These are phyloP conservation scores for Tympanoctomys barrerae DNA, from an alignment of 2,797 vertebrate species.

Conservation along the genomic window DNA sequence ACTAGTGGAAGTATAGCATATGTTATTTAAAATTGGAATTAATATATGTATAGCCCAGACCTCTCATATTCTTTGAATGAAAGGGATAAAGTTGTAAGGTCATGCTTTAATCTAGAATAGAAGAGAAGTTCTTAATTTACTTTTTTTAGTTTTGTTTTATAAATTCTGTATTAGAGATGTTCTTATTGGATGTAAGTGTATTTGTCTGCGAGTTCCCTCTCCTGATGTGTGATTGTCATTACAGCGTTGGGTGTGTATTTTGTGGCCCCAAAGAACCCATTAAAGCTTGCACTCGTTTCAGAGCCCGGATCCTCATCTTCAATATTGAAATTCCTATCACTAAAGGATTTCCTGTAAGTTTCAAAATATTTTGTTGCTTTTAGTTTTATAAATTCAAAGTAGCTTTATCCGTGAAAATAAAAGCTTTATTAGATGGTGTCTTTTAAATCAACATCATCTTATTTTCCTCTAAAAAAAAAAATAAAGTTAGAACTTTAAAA, in stretches of 20 bases:
- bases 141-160: constrained; percentile 29
- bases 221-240: constrained; percentile 58
- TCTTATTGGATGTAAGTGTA: neutral
- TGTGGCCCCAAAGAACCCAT: constrained; percentile 97
- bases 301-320: constrained; percentile 97
- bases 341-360: constrained; percentile 98
- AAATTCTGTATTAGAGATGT: constrained; percentile 35
- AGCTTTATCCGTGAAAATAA: constrained; percentile 48
- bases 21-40: constrained; percentile 78
- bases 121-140: constrained; percentile 52
- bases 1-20: constrained; percentile 30
- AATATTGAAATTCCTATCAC: constrained; percentile 98
- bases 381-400: constrained; percentile 58
- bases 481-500: constrained; percentile 50
- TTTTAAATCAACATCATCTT: constrained; percentile 42
- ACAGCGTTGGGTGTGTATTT: constrained; percentile 96
- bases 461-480: constrained; percentile 48
- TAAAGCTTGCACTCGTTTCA: constrained; percentile 94
- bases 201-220: neutral
- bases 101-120: constrained; percentile 59
- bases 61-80: constrained; percentile 29
- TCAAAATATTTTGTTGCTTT: constrained; percentile 54
- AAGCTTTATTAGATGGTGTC: constrained; percentile 1
- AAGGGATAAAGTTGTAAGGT: constrained; percentile 26
- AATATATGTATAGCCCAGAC: constrained; percentile 74